phyloP scores from a whole-genome alignment of 2,113 vertebrate species.

The Mobula hypostoma region DNA sequence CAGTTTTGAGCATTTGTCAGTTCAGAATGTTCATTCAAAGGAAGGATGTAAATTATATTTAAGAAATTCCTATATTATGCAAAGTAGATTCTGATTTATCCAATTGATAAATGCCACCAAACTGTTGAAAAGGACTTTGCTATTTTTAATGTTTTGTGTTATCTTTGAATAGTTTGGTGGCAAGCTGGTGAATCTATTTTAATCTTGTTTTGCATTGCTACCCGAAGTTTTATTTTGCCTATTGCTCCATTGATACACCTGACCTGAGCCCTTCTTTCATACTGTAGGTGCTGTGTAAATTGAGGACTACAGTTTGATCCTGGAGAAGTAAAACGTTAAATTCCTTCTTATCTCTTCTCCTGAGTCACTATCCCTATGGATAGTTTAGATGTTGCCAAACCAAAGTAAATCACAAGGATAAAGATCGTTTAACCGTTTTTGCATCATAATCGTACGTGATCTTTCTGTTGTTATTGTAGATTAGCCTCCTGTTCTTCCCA shows the following conservation, averaged over 20 bases:
- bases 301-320: not conserved
- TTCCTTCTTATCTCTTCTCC: not conserved
- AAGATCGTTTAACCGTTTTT: conserved; percentile 17
- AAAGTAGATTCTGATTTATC: not conserved
- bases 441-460: not conserved
- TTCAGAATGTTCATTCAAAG: not conserved
- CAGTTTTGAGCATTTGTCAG: not conserved
- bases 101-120: not conserved
- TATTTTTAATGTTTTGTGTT: not conserved
- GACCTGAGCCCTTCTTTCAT: not conserved
- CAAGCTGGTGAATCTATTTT: not conserved
- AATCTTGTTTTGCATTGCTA: not conserved
- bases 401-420: not conserved
- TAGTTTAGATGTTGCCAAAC: not conserved
- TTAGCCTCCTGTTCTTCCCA: conserved; percentile 29
- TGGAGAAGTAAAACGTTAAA: not conserved
- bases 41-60: not conserved
- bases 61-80: not conserved
- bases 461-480: not conserved
- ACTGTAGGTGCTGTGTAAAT: not conserved
- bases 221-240: not conserved
- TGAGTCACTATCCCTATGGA: not conserved
- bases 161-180: not conserved
- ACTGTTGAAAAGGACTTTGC: not conserved
- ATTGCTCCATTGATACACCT: not conserved